These are phyloP conservation scores for Drosophila pandora DNA, from an alignment of 1,140 invertebrate species.

Conservation along the genomic window DNA sequence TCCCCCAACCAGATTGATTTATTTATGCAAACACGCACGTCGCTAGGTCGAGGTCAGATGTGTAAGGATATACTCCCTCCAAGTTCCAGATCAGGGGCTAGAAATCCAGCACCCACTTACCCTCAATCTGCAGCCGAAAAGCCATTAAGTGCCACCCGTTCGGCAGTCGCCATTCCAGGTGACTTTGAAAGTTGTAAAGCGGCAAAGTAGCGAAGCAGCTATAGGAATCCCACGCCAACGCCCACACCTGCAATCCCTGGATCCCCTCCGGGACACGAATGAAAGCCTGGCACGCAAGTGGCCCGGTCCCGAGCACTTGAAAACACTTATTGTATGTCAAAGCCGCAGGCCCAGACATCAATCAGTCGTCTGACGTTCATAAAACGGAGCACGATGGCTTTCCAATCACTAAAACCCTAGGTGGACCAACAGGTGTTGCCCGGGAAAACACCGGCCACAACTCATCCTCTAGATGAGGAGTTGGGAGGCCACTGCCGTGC, in stretches of 20 bases:
- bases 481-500: conserved; percentile 13
- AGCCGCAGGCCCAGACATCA: conserved; percentile 50
- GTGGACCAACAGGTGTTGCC: conserved; percentile 55
- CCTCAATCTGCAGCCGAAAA: conserved; percentile 6
- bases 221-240: conserved; percentile 28
- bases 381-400: conserved; percentile 39
- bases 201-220: conserved; percentile 8
- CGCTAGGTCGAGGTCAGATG: conserved; percentile 70
- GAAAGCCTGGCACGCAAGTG: conserved; percentile 68
- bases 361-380: conserved; percentile 58
- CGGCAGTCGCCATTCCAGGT: conserved; percentile 41
- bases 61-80: conserved; percentile 31
- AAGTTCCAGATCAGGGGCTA: conserved; percentile 20
- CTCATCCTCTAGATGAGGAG: background rate
- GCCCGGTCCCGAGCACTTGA: conserved; percentile 54
- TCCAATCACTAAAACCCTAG: conserved; percentile 46
- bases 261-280: conserved; percentile 33
- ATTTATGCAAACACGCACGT: conserved; percentile 64
- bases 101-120: conserved; percentile 61
- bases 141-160: conserved; percentile 61
- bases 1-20: conserved; percentile 42
- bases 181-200: conserved; percentile 66
- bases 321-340: conserved; percentile 76
- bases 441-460: conserved; percentile 12
- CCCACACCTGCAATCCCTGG: conserved; percentile 26